These are phyloP conservation scores for Drosophila pectinifera DNA, from an alignment of 1,140 invertebrate species.

Conservation along the genomic window DNA sequence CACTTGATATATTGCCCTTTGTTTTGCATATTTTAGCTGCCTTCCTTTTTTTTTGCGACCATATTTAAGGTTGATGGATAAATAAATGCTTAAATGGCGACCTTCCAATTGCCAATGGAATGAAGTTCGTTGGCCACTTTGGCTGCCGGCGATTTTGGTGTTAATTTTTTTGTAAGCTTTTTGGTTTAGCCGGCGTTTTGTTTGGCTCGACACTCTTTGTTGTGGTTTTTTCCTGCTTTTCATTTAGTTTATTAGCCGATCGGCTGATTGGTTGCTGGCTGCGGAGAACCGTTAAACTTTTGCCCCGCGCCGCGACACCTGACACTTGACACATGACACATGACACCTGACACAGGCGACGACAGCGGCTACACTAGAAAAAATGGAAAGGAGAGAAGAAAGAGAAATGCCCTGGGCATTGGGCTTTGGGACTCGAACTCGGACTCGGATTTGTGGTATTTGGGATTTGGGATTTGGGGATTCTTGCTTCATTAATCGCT, in stretches of 20 bases:
- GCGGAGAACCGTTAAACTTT: constrained; percentile 74
- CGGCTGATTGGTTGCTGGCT: constrained; percentile 22
- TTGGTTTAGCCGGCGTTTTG: not conserved
- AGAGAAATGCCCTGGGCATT: constrained; percentile 26
- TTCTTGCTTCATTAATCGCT: constrained; percentile 80
- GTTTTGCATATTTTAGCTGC: constrained; percentile 14
- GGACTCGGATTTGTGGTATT: constrained; percentile 21
- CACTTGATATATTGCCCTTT: constrained; percentile 53
- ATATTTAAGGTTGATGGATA: constrained; percentile 19
- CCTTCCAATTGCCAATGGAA: constrained; percentile 54
- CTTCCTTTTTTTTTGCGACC: constrained; percentile 4
- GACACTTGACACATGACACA: constrained; percentile 61
- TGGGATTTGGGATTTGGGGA: constrained; percentile 42
- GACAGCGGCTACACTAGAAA: constrained; percentile 33
- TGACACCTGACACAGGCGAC: constrained; percentile 49
- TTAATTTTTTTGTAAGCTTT: constrained; percentile 33
- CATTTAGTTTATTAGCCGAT: constrained; percentile 31
- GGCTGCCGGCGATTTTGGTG: constrained; percentile 43
- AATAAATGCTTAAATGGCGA: constrained; percentile 33
- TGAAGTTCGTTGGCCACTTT: constrained; percentile 56
- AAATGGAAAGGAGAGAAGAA: not conserved
- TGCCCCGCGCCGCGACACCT: constrained; percentile 68
- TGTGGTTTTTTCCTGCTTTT: constrained; percentile 23
- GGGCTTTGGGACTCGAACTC: constrained; percentile 8
- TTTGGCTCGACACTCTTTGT: too few species aligned